A percentile compares a stretch with the other conserved stretches of the same genome.
phyloP scores from a whole-genome alignment of 30 jellyfish, hydroid and myxozoan species.

The Pelagia noctiluca region DNA sequence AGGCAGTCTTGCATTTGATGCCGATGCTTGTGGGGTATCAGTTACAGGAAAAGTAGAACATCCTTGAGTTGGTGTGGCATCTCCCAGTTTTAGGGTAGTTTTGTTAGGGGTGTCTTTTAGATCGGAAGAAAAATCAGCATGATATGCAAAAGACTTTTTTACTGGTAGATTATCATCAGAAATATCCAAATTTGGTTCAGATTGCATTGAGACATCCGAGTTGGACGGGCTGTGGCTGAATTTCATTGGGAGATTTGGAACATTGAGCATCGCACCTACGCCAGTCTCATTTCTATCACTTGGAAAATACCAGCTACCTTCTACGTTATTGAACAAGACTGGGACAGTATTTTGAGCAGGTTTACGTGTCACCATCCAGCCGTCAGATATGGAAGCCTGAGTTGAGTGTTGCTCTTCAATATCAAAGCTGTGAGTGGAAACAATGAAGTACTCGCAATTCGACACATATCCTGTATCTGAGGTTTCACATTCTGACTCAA shows the following conservation, averaged over 20 bases:
- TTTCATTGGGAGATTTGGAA: neutral
- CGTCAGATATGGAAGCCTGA: conserved; percentile 92
- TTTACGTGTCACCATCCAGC: conserved; percentile 85
- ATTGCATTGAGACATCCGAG: conserved; percentile 13
- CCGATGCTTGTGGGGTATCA: neutral
- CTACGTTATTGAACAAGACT: conserved; percentile 68
- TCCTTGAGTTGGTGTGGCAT: no score
- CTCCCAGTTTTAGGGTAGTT: no score
- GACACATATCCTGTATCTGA: conserved; percentile 86
- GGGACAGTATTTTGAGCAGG: conserved; percentile 46
- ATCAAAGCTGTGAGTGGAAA: conserved; percentile 74
- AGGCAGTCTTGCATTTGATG: no score
- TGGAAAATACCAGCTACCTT: conserved; percentile 87
- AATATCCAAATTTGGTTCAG: neutral
- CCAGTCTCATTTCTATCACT: conserved; percentile 9
- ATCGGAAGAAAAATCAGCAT: neutral
- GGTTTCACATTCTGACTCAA: conserved; percentile 85
- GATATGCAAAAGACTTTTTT: neutral
- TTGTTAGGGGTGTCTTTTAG: neutral
- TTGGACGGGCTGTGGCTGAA: neutral
- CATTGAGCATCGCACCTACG: neutral
- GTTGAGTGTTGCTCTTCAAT: conserved; percentile 94
- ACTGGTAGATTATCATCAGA: neutral
- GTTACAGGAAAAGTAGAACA: neutral
- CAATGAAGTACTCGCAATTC: conserved; percentile 93